Evolutionary conservation across 2,113 vertebrate genomes (phyloP).

Genomic region (Paramormyrops kingsleyae): DNA sequence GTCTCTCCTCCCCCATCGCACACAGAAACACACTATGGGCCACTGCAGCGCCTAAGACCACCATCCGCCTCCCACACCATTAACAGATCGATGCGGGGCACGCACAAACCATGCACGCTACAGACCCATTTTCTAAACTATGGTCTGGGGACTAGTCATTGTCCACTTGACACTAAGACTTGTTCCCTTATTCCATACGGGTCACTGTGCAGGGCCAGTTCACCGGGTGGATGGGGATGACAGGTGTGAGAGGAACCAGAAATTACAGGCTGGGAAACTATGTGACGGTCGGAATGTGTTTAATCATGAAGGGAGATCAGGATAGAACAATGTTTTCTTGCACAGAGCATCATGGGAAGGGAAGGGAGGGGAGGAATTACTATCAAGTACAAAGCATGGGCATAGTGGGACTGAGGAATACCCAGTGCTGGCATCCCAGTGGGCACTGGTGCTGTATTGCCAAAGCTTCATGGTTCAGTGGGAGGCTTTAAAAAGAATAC

Average conservation of each 20-base stretch:
- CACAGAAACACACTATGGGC: neutral
- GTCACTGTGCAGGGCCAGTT: neutral
- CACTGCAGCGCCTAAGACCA: neutral
- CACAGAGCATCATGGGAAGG: neutral
- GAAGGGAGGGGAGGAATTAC: neutral
- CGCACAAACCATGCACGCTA: neutral
- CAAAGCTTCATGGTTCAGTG: neutral
- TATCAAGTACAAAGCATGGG: neutral
- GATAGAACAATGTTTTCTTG: neutral
- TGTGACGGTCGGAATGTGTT: neutral
- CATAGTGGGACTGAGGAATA: neutral
- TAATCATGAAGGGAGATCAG: neutral
- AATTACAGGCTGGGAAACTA: neutral
- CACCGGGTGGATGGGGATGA: neutral
- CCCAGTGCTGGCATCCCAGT: neutral
- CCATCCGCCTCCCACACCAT: neutral
- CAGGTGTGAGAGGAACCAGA: neutral
- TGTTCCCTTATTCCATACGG: neutral
- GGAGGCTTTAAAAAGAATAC: neutral
- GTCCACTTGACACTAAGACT: neutral
- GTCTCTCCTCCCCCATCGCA: neutral
- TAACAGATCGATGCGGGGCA: neutral
- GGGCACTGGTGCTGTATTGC: neutral
- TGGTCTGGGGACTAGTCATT: neutral
- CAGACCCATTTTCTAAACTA: neutral